Evolutionary conservation across 2,888 invertebrate genomes (phyloP).

Genomic region (Leptogaster cylindrica): DNA sequence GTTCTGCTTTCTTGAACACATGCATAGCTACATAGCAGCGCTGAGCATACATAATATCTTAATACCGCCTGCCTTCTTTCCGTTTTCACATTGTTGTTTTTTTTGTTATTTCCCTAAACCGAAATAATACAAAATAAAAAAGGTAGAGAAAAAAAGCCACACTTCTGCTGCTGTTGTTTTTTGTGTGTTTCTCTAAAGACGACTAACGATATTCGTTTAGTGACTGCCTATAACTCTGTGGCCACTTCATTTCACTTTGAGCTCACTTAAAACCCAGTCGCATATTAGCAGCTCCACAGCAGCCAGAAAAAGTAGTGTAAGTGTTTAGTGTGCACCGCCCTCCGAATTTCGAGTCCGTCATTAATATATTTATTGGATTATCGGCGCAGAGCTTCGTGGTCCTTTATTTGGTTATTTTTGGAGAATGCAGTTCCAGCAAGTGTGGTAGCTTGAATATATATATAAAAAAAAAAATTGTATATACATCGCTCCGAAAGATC

Average conservation of each 20-base stretch:
- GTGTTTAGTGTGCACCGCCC: slow-evolving; percentile 33
- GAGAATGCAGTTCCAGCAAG: slow-evolving; percentile 17
- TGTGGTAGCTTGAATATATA: slow-evolving; percentile 26
- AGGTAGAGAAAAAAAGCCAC: neutral
- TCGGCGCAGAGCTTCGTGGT: slow-evolving; percentile 3
- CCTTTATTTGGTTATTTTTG: neutral
- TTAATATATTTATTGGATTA: slow-evolving; percentile 26
- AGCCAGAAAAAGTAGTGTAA: slow-evolving; percentile 21
- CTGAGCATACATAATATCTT: slow-evolving; percentile 19
- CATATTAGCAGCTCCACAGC: slow-evolving; percentile 35
- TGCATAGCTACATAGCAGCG: slow-evolving; percentile 5
- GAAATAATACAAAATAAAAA: slow-evolving; percentile 11
- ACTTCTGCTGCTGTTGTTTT: slow-evolving; percentile 35
- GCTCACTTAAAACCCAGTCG: slow-evolving; percentile 40
- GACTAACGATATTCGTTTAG: slow-evolving; percentile 42
- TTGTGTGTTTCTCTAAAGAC: slow-evolving; percentile 38
- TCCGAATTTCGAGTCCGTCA: slow-evolving; percentile 15
- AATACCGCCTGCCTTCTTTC: slow-evolving; percentile 35
- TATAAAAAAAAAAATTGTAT: slow-evolving; percentile 8
- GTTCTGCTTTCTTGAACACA: neutral
- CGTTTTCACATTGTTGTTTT: slow-evolving; percentile 20
- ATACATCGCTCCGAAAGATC: slow-evolving; percentile 7
- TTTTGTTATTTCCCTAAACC: slow-evolving; percentile 12
- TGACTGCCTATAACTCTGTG: slow-evolving; percentile 37
- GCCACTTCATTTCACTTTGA: slow-evolving; percentile 41